phyloP scores from a whole-genome alignment of 1,140 invertebrate genomes.

The Pseudomyrmex flavicornis region DNA sequence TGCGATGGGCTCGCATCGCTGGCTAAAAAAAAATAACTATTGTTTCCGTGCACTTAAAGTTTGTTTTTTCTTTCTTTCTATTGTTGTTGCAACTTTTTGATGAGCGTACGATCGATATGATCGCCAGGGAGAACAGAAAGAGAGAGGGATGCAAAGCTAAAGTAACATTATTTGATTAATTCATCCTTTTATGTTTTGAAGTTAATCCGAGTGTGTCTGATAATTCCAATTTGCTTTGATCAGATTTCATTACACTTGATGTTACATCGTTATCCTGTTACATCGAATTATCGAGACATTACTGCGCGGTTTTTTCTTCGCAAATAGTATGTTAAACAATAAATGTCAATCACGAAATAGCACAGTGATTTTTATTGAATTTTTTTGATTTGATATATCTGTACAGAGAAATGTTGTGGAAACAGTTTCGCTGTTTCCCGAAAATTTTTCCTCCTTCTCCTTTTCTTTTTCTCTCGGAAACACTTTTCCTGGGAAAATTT shows the following conservation, averaged over 20 bases:
- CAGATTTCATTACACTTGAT: not conserved
- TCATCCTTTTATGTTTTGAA: not conserved
- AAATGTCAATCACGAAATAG: not conserved
- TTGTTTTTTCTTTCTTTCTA: not conserved
- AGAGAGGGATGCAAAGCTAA: not conserved
- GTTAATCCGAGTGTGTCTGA: not conserved
- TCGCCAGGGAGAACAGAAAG: not conserved
- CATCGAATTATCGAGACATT: not conserved
- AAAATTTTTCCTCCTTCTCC: conserved; percentile 16
- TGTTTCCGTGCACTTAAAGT: conserved; percentile 17
- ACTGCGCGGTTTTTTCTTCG: not conserved
- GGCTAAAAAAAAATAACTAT: conserved; percentile 17
- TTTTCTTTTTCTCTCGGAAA: conserved; percentile 1
- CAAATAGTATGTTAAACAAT: not conserved
- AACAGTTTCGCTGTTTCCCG: not conserved
- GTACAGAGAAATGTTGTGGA: not conserved
- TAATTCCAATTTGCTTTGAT: not conserved
- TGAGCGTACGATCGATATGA: not conserved
- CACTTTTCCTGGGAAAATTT: conserved; percentile 56
- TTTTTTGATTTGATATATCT: conserved; percentile 14
- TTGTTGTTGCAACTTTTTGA: not conserved
- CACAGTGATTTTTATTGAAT: not conserved
- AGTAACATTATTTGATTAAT: too few species aligned
- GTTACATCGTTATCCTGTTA: not conserved
- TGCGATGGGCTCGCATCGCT: not conserved